Percentiles rank a stretch among this genome's conserved stretches.
Evolutionary conservation across 2,888 invertebrate species (phyloP).

Genomic region (Hedya salicella): DNA sequence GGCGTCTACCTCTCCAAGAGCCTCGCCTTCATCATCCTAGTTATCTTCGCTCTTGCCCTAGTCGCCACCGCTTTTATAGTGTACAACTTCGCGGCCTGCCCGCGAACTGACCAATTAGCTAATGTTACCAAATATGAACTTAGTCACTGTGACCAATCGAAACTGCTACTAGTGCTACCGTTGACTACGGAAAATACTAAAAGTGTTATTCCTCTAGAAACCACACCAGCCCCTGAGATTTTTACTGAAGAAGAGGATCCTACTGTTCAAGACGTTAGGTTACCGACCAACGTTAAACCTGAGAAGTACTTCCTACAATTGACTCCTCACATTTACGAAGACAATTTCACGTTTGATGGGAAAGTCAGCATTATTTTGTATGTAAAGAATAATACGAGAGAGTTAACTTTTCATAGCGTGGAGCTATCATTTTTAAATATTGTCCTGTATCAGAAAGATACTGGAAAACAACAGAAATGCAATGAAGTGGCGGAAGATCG

Average conservation of each 20-base stretch:
- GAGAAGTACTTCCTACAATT: slow-evolving; percentile 88
- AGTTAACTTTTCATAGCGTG: slow-evolving; percentile 90
- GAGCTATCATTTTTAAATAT: slow-evolving; percentile 87
- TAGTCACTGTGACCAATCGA: slow-evolving; percentile 73
- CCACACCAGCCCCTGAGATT: slow-evolving; percentile 56
- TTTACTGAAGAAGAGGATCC: slow-evolving; percentile 53
- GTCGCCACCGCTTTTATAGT: slow-evolving; percentile 90
- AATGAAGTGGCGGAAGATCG: slow-evolving; percentile 82
- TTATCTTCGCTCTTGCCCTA: slow-evolving; percentile 87
- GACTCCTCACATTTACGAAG: slow-evolving; percentile 89
- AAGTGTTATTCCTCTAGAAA: slow-evolving; percentile 68
- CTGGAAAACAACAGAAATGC: slow-evolving; percentile 62
- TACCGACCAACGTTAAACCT: slow-evolving; percentile 88
- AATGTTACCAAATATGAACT: slow-evolving; percentile 79
- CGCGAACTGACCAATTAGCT: slow-evolving; percentile 76
- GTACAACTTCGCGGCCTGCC: slow-evolving; percentile 90
- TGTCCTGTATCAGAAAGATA: slow-evolving; percentile 78
- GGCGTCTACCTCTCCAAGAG: slow-evolving; percentile 88
- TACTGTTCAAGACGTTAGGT: slow-evolving; percentile 84
- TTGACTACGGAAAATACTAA: slow-evolving; percentile 71
- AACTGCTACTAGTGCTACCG: slow-evolving; percentile 74
- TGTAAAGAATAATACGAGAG: slow-evolving; percentile 86
- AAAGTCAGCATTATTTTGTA: slow-evolving; percentile 87
- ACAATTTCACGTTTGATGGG: slow-evolving; percentile 92
- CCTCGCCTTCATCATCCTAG: slow-evolving; percentile 85